These are phyloP conservation scores for Pipistrellus kuhlii DNA, from an alignment of 2,797 vertebrate genomes.

Conservation along the genomic window DNA sequence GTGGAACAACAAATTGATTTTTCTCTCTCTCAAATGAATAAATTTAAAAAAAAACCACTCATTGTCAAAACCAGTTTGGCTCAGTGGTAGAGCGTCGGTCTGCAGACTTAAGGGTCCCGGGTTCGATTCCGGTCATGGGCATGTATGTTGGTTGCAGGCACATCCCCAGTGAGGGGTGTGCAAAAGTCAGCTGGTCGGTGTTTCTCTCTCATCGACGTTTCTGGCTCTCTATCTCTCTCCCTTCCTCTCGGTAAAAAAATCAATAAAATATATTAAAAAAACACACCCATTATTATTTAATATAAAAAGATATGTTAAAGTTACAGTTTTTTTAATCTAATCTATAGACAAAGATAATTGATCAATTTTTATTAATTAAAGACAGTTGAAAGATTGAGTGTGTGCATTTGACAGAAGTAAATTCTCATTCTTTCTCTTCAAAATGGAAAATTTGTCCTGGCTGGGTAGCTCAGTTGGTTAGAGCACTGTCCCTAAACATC, in stretches of 20 bases:
- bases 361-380: constrained; percentile 40
- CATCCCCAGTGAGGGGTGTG: too few relatives aligned
- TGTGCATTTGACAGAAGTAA: constrained; percentile 35
- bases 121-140: too few relatives aligned
- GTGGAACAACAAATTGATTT: neutral
- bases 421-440: constrained; percentile 31
- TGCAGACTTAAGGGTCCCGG: too few relatives aligned
- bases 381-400: neutral
- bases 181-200: too few relatives aligned
- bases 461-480: neutral
- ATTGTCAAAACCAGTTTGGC: too few relatives aligned
- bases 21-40: neutral
- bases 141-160: too few relatives aligned
- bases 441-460: constrained; percentile 10
- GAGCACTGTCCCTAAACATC: neutral
- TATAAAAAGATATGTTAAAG: constrained; percentile 43
- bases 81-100: too few relatives aligned
- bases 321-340: constrained; percentile 23
- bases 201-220: too few relatives aligned
- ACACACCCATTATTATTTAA: neutral
- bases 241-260: too few relatives aligned
- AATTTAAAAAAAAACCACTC: neutral
- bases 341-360: neutral
- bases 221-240: too few relatives aligned
- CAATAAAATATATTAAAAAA: neutral